These are phyloP conservation scores for Drosophila ironensis DNA, from an alignment of 1,140 invertebrate species.

Conservation along the genomic window DNA sequence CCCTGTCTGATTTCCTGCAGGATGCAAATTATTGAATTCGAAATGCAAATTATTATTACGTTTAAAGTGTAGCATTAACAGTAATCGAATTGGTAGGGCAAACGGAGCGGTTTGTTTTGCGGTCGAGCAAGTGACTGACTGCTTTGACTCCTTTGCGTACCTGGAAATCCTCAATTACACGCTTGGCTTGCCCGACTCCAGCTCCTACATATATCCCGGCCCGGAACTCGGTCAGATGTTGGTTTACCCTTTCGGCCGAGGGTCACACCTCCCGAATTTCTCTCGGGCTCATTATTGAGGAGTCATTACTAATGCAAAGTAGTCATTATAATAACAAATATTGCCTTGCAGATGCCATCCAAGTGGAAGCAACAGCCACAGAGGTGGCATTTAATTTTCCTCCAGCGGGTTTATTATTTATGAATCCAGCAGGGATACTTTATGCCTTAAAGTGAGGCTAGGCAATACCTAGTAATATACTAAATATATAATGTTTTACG, in stretches of 20 bases:
- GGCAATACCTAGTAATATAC: no score
- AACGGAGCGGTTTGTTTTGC: conserved; percentile 7
- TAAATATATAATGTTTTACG: no score
- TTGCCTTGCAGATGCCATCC: conserved; percentile 14
- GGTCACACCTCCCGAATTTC: conserved; percentile 66
- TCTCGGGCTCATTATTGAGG: conserved; percentile 6
- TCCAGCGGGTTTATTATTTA: not conserved
- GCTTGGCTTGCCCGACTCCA: conserved; percentile 32
- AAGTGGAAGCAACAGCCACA: not conserved
- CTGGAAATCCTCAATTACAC: conserved; percentile 62
- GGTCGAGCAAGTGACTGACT: conserved; percentile 12
- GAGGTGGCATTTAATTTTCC: not conserved
- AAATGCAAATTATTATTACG: conserved; percentile 72
- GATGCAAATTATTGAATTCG: conserved; percentile 73
- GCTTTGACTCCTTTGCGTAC: no score
- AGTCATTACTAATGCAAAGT: conserved; percentile 35
- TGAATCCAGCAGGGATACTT: not conserved
- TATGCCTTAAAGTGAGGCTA: no score
- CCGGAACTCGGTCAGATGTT: conserved; percentile 68
- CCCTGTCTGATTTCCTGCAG: conserved; percentile 47
- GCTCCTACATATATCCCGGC: conserved; percentile 10
- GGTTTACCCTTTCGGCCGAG: conserved; percentile 65
- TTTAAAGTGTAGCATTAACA: conserved; percentile 48
- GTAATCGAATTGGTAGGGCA: conserved; percentile 20
- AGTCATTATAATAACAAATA: conserved; percentile 39